Evolutionary conservation across 2,113 vertebrate genomes (phyloP).

Genomic region (Zeus faber): DNA sequence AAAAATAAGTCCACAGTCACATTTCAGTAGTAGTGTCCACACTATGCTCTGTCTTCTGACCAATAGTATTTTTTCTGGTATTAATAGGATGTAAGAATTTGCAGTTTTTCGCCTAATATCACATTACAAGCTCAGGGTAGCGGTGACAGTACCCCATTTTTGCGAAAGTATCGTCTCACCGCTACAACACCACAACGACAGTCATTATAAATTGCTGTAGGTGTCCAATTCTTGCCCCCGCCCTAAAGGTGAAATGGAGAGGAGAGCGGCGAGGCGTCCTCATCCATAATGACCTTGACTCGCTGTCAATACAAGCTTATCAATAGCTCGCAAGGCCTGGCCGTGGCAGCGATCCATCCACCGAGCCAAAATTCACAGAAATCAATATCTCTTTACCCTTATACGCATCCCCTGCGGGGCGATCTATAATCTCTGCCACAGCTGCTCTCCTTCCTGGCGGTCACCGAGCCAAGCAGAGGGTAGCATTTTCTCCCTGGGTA

Average conservation of each 20-base stretch:
- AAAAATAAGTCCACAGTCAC: too few relatives aligned
- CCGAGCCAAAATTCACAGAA: constrained; percentile 60
- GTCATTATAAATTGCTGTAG: constrained; percentile 19
- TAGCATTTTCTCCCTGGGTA: constrained; percentile 39
- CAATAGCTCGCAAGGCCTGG: constrained; percentile 50
- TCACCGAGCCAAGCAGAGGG: constrained; percentile 6
- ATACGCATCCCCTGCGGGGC: constrained; percentile 37
- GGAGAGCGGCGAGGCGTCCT: constrained; percentile 31
- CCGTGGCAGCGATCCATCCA: constrained; percentile 49
- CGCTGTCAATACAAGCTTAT: constrained; percentile 55
- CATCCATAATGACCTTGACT: constrained; percentile 63
- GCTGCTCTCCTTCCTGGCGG: constrained; percentile 7
- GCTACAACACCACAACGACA: background rate
- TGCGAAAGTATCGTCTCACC: background rate
- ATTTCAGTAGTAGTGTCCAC: too few relatives aligned
- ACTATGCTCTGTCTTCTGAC: too few relatives aligned
- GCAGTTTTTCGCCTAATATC: too few relatives aligned
- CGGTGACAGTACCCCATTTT: background rate
- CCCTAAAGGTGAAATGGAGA: constrained; percentile 22
- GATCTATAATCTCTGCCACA: constrained; percentile 1
- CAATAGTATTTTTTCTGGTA: too few relatives aligned
- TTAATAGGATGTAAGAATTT: too few relatives aligned
- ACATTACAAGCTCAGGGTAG: too few relatives aligned
- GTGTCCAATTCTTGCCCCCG: constrained; percentile 7
- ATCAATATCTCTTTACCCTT: constrained; percentile 55